These are phyloP conservation scores for Stegana nigrithorax DNA, from an alignment of 2,888 invertebrate species.

Conservation along the genomic window DNA sequence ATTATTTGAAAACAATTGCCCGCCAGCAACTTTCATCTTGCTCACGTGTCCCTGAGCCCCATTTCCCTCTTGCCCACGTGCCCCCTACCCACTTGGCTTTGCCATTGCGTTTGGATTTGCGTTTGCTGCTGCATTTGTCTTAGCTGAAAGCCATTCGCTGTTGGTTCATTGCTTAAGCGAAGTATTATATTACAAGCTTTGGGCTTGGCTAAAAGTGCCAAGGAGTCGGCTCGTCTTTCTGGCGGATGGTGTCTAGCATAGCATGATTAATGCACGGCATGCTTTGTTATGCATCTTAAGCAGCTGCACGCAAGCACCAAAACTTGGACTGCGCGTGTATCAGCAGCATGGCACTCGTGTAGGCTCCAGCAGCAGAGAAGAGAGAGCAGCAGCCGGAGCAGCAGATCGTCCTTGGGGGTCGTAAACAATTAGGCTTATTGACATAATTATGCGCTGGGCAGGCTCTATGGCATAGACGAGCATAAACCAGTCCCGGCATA, in stretches of 20 bases:
- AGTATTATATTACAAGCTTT: not conserved
- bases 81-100: too few species aligned
- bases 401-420: conserved; percentile 18
- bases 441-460: conserved; percentile 44
- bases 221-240: too few species aligned
- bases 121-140: too few species aligned
- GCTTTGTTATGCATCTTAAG: not conserved
- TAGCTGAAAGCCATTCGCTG: too few species aligned
- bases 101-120: too few species aligned
- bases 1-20: conserved; percentile 4
- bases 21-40: too few species aligned
- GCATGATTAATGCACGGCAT: conserved; percentile 3
- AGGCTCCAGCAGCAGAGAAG: too few species aligned
- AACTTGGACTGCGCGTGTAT: too few species aligned
- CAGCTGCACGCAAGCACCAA: not conserved
- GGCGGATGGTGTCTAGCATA: not conserved
- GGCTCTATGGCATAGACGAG: not conserved
- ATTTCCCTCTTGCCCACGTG: too few species aligned
- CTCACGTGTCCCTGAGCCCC: too few species aligned
- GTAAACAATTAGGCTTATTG: conserved; percentile 52
- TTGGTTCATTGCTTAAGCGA: not conserved
- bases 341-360: too few species aligned
- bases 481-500: not conserved
- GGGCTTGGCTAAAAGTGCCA: too few species aligned
- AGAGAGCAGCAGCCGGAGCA: not conserved